phyloP scores from a whole-genome alignment of 2,113 vertebrate genomes.

The Illadopsis cleaveri region DNA sequence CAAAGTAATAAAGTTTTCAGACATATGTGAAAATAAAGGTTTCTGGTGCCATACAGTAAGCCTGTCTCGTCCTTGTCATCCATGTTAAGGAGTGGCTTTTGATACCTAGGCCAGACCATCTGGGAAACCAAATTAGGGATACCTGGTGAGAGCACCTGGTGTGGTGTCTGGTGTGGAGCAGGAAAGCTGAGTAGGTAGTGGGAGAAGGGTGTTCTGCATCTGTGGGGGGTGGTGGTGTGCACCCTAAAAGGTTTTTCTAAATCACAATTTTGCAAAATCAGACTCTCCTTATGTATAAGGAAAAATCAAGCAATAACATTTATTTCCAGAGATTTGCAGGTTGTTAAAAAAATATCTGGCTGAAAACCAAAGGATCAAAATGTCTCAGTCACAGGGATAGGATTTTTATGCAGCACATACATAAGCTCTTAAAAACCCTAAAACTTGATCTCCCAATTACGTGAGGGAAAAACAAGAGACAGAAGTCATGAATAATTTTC shows the following conservation, averaged over 20 bases:
- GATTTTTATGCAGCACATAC: not conserved
- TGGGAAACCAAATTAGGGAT: not conserved
- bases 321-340: not conserved
- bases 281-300: not conserved
- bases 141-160: not conserved
- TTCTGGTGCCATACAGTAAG: not conserved
- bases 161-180: not conserved
- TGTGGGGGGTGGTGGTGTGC: not conserved
- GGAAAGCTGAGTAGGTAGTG: not conserved
- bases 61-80: not conserved
- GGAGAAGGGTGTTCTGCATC: not conserved
- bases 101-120: not conserved
- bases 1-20: not conserved
- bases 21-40: not conserved
- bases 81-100: not conserved
- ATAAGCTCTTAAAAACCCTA: not conserved
- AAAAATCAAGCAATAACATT: not conserved
- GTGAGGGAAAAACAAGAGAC: not conserved
- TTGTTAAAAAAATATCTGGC: not conserved
- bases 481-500: not conserved
- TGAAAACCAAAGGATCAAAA: not conserved
- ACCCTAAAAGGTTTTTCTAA: not conserved
- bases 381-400: not conserved
- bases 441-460: not conserved
- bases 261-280: not conserved